phyloP scores from a whole-genome alignment of 2,113 vertebrate genomes.

The Monarcha castaneiventris region DNA sequence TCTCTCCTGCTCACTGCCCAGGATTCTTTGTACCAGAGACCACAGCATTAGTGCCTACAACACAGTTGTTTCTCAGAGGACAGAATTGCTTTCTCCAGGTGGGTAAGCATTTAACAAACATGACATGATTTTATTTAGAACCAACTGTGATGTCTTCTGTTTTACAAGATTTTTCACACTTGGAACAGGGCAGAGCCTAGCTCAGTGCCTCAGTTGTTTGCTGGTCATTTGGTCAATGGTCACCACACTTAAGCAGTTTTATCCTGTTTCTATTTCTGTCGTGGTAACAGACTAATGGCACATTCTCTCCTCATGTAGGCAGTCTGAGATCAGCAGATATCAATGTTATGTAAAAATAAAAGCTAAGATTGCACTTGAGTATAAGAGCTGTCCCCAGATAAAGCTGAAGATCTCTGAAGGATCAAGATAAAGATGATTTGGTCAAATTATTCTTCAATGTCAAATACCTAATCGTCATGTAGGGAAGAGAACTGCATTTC shows the following conservation, averaged over 20 bases:
- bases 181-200: neutral
- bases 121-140: neutral
- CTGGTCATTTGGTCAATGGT: neutral
- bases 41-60: neutral
- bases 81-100: neutral
- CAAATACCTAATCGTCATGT: neutral
- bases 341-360: neutral
- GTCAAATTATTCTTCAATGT: neutral
- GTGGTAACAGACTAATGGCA: neutral
- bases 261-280: neutral
- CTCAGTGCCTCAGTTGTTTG: accelerated
- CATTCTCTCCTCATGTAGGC: neutral
- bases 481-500: neutral
- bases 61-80: neutral
- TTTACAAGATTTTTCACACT: neutral
- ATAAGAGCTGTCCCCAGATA: neutral
- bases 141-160: neutral
- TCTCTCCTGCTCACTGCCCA: neutral
- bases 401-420: neutral
- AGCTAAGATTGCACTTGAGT: neutral
- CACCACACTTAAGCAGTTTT: neutral
- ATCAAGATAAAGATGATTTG: neutral
- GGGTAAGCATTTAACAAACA: neutral
- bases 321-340: neutral
- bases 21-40: neutral